Conservation (phyloP, 2,113 vertebrate species). For the Mungos mungo region DNA sequence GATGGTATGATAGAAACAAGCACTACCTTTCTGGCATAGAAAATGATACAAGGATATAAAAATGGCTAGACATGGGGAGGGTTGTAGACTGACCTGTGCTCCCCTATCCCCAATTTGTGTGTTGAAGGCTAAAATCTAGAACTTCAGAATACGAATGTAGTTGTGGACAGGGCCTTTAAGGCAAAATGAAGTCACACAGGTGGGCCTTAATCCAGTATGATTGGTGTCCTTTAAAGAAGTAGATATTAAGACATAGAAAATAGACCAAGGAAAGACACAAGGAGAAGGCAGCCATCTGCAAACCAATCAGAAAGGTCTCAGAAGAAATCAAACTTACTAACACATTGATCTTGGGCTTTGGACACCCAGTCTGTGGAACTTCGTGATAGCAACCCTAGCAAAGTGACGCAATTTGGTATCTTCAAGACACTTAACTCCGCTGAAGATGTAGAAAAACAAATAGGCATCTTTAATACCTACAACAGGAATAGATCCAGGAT, state of each 20-base stretch:
- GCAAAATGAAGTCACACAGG: background rate
- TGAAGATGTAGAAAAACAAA: background rate
- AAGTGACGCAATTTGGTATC: background rate
- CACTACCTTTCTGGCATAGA: background rate
- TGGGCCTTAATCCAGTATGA: background rate
- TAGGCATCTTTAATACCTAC: background rate
- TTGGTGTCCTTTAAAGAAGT: background rate
- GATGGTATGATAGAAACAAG: background rate
- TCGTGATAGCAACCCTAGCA: background rate
- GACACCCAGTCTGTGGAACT: background rate
- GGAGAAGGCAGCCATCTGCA: background rate
- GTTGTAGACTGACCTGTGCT: background rate
- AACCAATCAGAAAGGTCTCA: background rate
- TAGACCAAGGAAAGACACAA: background rate
- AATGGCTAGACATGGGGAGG: background rate
- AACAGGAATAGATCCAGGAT: background rate
- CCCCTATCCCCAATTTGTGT: background rate
- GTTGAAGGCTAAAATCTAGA: background rate
- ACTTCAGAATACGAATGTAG: background rate
- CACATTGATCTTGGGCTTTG: background rate
- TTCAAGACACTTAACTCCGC: background rate
- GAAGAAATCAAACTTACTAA: background rate
- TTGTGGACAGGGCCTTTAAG: background rate
- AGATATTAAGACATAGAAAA: background rate
- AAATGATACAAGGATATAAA: background rate